Percentiles rank a stretch among this genome's conserved stretches.
phyloP scores from a whole-genome alignment of 2,888 invertebrate species.

The Agapetus fuscipes region DNA sequence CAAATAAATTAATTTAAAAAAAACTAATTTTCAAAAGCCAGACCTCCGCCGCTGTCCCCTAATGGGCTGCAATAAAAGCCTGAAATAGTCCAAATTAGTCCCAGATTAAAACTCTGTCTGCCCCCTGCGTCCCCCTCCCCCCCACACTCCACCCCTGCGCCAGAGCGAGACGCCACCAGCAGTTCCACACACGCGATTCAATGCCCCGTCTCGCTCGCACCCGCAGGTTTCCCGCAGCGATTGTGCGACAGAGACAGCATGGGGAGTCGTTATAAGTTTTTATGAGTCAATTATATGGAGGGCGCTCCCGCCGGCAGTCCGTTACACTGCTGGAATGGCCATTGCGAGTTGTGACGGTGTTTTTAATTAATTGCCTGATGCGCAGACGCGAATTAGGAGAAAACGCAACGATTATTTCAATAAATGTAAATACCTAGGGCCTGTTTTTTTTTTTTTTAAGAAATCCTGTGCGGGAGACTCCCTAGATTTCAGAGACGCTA shows the following conservation, averaged over 20 bases:
- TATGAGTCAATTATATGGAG: constrained; percentile 21
- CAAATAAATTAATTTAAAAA: too few species aligned
- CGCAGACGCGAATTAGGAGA: constrained; percentile 4
- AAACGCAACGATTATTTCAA: too few species aligned
- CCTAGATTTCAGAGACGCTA: too few species aligned
- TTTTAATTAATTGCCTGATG: constrained; percentile 19
- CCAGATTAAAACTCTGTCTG: constrained; percentile 55
- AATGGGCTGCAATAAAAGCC: constrained; percentile 27
- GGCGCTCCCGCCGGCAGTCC: constrained; percentile 9
- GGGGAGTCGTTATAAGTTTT: constrained; percentile 16
- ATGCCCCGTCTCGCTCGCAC: constrained; percentile 6
- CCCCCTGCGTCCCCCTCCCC: constrained; percentile 1
- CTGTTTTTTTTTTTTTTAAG: too few species aligned
- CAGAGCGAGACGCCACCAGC: neutral
- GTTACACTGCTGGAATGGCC: constrained; percentile 18
- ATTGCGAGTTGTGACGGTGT: constrained; percentile 18
- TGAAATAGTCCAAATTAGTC: constrained; percentile 46
- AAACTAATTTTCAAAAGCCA: too few species aligned
- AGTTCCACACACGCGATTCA: neutral
- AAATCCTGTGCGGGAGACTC: too few species aligned
- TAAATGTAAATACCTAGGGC: too few species aligned
- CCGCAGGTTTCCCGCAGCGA: neutral
- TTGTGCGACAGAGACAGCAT: neutral
- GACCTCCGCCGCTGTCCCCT: constrained; percentile 11
- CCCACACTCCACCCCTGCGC: neutral